phyloP scores from a whole-genome alignment of 2,113 vertebrate genomes.

The Eudyptes chrysolophus region DNA sequence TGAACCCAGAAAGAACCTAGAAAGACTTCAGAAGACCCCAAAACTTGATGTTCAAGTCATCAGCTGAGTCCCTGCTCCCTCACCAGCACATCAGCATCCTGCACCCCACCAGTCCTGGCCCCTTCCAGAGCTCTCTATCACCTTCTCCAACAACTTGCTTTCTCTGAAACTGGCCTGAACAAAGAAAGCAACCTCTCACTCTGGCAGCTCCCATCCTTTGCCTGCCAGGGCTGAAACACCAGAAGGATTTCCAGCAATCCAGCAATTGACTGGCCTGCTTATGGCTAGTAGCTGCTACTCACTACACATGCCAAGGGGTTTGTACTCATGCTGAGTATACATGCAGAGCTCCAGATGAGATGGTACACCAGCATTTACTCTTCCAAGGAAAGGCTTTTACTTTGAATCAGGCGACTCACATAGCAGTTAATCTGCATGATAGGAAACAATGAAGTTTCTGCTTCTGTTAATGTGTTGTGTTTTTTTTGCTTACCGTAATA shows the following conservation, averaged over 20 bases:
- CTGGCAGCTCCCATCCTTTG: not conserved
- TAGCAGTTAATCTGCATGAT: not conserved
- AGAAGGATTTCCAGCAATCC: not conserved
- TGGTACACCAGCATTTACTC: accelerated
- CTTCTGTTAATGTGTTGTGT: not conserved
- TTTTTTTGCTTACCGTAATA: not conserved
- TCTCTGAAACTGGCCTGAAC: not conserved
- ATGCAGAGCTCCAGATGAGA: not conserved
- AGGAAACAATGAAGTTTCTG: not conserved
- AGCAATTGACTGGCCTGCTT: not conserved
- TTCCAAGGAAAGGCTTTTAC: not conserved
- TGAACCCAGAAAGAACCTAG: not conserved
- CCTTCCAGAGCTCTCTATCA: not conserved
- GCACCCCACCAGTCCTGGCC: not conserved
- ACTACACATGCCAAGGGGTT: not conserved
- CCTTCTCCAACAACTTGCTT: not conserved
- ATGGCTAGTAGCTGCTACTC: not conserved
- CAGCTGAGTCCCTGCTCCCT: not conserved
- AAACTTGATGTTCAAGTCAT: not conserved
- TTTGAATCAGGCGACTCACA: not conserved
- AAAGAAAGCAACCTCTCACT: not conserved
- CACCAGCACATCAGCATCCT: not conserved
- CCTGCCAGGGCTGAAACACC: not conserved
- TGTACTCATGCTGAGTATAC: not conserved
- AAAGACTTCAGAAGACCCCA: not conserved